Conservation (phyloP, 2,113 vertebrate species). For the Lontra canadensis region DNA sequence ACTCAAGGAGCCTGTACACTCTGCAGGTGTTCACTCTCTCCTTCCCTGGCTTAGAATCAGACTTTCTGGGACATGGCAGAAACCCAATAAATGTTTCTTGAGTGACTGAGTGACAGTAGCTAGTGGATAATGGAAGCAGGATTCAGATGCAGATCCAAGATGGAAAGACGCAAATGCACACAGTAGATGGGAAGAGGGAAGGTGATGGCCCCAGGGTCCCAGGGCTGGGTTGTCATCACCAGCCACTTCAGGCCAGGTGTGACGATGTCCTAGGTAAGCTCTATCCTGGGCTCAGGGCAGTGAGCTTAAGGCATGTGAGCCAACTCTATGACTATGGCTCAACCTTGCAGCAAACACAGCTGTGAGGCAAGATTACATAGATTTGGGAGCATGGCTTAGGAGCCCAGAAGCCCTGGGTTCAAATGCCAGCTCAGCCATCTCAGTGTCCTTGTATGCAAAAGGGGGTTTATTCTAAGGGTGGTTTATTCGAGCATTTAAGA, state of each 20-base stretch:
- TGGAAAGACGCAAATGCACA: background rate
- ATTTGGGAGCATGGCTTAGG: background rate
- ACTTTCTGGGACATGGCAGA: background rate
- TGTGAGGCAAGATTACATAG: background rate
- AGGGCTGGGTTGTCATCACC: background rate
- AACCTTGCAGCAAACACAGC: background rate
- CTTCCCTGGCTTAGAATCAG: background rate
- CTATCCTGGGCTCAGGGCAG: background rate
- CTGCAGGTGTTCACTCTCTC: background rate
- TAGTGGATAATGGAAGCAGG: background rate
- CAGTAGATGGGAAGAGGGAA: too few species aligned
- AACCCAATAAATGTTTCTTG: background rate
- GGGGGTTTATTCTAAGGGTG: background rate
- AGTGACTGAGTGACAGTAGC: background rate
- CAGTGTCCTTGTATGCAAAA: background rate
- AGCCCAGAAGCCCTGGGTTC: background rate
- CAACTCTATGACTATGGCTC: too few species aligned
- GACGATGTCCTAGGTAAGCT: background rate
- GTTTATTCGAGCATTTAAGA: background rate
- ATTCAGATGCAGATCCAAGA: background rate
- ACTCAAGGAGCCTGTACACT: too few species aligned
- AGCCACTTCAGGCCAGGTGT: background rate
- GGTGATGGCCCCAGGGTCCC: background rate
- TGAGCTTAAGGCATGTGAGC: background rate
- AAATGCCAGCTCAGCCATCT: background rate